phyloP scores from a whole-genome alignment of 2,888 invertebrate genomes.

The Punctoribates punctum region DNA sequence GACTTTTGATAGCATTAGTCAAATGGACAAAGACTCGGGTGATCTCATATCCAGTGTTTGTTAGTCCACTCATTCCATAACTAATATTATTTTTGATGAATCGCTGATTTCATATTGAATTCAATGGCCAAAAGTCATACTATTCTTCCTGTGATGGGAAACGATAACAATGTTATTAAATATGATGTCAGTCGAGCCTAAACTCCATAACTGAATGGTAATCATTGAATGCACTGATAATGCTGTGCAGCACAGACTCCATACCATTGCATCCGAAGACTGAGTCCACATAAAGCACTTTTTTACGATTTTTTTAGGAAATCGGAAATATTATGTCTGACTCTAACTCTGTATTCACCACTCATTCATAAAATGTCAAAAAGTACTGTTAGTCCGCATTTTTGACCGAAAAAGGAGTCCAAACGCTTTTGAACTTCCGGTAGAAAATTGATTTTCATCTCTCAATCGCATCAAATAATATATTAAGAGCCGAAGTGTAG shows the following conservation, averaged over 20 bases:
- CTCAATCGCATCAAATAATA: background rate
- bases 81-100: slow-evolving; percentile 15
- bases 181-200: background rate
- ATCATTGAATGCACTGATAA: background rate
- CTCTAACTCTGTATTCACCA: background rate
- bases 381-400: background rate
- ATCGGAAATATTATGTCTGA: slow-evolving; percentile 22
- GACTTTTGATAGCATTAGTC: background rate
- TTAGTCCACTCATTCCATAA: slow-evolving; percentile 4
- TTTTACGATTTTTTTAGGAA: background rate
- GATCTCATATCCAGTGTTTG: slow-evolving; percentile 18
- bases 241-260: background rate
- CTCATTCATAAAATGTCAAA: slow-evolving; percentile 20
- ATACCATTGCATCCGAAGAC: background rate
- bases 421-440: slow-evolving; percentile 4
- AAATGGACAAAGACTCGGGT: slow-evolving; percentile 3
- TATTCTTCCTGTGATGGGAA: slow-evolving; percentile 25
- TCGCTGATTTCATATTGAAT: slow-evolving; percentile 4
- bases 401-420: background rate
- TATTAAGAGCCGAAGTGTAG: background rate
- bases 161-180: slow-evolving; percentile 31
- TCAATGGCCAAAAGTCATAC: background rate
- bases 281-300: background rate
- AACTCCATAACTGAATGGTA: background rate
- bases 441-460: slow-evolving; percentile 24